A percentile compares a stretch with the other conserved stretches of the same genome.
Conservation (phyloP, 2,888 invertebrate genomes). For the Marasmarcha lunaedactyla region DNA sequence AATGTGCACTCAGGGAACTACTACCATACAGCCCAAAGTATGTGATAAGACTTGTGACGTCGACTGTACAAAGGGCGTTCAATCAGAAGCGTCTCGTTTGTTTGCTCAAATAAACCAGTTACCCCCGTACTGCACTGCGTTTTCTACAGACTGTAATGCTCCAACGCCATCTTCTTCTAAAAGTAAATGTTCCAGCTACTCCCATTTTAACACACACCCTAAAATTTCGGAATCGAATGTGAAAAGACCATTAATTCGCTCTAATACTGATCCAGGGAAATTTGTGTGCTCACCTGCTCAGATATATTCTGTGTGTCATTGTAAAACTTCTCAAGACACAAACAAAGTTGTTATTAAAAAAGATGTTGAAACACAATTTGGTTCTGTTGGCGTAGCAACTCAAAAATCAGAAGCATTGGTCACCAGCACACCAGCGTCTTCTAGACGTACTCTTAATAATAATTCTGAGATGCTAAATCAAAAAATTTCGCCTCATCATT, state of each 20-base stretch:
- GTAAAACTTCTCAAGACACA: background rate
- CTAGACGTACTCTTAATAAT: no score
- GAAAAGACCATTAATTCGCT: background rate
- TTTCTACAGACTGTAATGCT: no score
- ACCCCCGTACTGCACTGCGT: constrained; percentile 7
- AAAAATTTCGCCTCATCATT: no score
- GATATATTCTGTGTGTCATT: background rate
- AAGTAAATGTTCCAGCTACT: no score
- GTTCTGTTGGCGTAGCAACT: no score
- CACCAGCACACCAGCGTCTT: no score
- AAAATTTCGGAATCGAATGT: background rate
- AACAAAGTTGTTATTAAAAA: no score
- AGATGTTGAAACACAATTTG: no score
- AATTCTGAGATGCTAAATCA: no score
- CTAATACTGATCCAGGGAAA: constrained; percentile 1
- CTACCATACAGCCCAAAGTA: background rate
- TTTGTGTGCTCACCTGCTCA: background rate
- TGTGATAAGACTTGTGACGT: constrained; percentile 34
- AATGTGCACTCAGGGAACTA: background rate
- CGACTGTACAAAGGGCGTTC: constrained; percentile 39
- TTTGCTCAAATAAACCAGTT: constrained; percentile 17
- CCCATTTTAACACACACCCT: constrained; percentile 1
- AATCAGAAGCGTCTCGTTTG: constrained; percentile 18
- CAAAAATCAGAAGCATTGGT: no score
- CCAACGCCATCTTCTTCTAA: no score